A percentile compares a stretch with the other conserved stretches of the same genome.
phyloP scores from a whole-genome alignment of 1,140 invertebrate genomes.

The Caenorhabditis latens region DNA sequence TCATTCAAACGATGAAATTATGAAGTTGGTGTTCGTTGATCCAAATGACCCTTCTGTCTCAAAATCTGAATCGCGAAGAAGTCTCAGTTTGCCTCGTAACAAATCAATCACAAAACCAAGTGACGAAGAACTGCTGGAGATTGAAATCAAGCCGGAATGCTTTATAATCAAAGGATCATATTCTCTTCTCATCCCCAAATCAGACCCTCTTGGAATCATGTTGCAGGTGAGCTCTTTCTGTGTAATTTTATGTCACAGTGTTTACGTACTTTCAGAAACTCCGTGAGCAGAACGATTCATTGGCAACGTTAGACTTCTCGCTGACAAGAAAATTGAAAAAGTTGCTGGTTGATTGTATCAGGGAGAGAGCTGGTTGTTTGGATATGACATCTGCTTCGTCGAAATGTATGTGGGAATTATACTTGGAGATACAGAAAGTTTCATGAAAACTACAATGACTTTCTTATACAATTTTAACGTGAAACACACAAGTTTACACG shows the following conservation, averaged over 20 bases:
- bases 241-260: not conserved
- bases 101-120: slow-evolving; percentile 30
- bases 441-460: no score
- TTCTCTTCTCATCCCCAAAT: slow-evolving; percentile 54
- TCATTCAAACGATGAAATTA: slow-evolving; percentile 20
- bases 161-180: slow-evolving; percentile 57
- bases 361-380: slow-evolving; percentile 32
- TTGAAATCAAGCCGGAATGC: slow-evolving; percentile 50
- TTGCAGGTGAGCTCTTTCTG: slow-evolving; percentile 13
- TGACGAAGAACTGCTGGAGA: slow-evolving; percentile 54
- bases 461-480: no score
- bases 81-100: not conserved
- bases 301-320: slow-evolving; percentile 50
- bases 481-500: no score
- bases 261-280: slow-evolving; percentile 56
- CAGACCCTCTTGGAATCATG: slow-evolving; percentile 37
- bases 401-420: not conserved
- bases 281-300: slow-evolving; percentile 38
- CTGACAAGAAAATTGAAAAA: slow-evolving; percentile 38
- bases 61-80: slow-evolving; percentile 17
- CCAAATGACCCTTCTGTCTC: slow-evolving; percentile 11
- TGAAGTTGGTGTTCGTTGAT: slow-evolving; percentile 34
- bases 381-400: slow-evolving; percentile 15
- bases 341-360: slow-evolving; percentile 27
- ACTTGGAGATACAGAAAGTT: not conserved